Conservation (phyloP, 2,888 invertebrate species). For the Himalopsyche tibetana region DNA sequence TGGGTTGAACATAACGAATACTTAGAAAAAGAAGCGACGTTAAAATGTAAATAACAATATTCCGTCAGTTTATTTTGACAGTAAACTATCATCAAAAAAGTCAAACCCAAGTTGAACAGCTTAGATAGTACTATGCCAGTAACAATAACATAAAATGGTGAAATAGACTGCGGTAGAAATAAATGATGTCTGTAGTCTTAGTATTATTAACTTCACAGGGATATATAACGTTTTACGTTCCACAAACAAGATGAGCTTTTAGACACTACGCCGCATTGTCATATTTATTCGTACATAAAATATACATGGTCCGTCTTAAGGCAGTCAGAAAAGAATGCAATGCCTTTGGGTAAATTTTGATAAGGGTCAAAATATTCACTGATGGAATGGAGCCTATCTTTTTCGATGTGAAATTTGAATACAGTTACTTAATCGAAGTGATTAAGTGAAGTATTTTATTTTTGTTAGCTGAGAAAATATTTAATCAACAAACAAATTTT, state of each 20-base stretch:
- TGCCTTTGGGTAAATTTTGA: constrained; percentile 10
- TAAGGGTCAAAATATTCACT: background rate
- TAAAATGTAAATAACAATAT: background rate
- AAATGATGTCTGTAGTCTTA: background rate
- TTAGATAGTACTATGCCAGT: background rate
- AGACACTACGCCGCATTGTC: background rate
- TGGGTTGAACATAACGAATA: too few species aligned
- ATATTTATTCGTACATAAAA: constrained; percentile 28
- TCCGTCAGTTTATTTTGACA: background rate
- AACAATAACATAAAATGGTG: background rate
- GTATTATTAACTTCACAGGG: background rate
- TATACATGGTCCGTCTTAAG: constrained; percentile 38
- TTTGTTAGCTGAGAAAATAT: too few species aligned
- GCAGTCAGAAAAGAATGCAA: constrained; percentile 26
- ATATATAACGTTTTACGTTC: constrained; percentile 1
- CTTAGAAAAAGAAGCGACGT: background rate
- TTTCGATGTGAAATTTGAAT: too few species aligned
- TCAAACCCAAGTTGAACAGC: background rate
- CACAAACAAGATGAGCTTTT: constrained; percentile 25
- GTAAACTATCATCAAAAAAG: background rate
- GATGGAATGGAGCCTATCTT: too few species aligned
- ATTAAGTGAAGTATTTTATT: too few species aligned
- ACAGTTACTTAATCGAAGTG: too few species aligned
- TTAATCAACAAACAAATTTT: too few species aligned
- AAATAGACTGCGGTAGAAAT: background rate